phyloP scores from a whole-genome alignment of 2,113 vertebrate genomes.

The Hydrochoerus hydrochaeris region DNA sequence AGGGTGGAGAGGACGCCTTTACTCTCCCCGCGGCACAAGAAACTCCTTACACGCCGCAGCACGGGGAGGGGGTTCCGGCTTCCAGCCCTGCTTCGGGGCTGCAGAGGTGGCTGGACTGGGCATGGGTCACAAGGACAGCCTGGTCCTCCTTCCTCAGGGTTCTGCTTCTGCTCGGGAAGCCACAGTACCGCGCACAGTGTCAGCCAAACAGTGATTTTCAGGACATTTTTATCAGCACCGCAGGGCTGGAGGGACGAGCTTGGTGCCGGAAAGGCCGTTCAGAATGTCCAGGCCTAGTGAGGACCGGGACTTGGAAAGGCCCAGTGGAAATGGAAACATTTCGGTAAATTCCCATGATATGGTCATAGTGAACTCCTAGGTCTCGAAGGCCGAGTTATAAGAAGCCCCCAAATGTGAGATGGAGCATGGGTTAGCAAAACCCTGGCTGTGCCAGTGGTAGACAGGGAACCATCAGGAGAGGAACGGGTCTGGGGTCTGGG shows the following conservation, averaged over 20 bases:
- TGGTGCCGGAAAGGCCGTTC: not conserved
- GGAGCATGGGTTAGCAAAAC: not conserved
- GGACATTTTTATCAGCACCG: not conserved
- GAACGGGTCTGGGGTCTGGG: not conserved
- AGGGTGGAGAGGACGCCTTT: not conserved
- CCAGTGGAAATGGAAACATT: not conserved
- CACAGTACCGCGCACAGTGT: not conserved
- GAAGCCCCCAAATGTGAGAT: not conserved
- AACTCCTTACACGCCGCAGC: not conserved
- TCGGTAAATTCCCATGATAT: not conserved
- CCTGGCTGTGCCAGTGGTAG: not conserved
- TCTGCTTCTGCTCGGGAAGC: not conserved
- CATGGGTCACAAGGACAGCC: fast-evolving
- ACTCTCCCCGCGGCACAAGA: not conserved
- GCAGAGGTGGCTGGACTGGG: not conserved
- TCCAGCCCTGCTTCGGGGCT: not conserved
- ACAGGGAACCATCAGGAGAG: not conserved
- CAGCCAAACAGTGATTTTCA: constrained; percentile 30
- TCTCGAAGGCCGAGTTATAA: not conserved
- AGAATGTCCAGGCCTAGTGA: not conserved
- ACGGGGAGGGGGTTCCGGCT: not conserved
- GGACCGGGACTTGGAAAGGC: not conserved
- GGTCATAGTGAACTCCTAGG: not conserved
- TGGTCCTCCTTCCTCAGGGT: not conserved
- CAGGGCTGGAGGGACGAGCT: fast-evolving